Percentiles rank a stretch among this genome's conserved stretches.
These are phyloP conservation scores for Theonella swinhoei DNA, from an alignment of 37 sponge, comb jelly and placozoan genomes.

Conservation along the genomic window DNA sequence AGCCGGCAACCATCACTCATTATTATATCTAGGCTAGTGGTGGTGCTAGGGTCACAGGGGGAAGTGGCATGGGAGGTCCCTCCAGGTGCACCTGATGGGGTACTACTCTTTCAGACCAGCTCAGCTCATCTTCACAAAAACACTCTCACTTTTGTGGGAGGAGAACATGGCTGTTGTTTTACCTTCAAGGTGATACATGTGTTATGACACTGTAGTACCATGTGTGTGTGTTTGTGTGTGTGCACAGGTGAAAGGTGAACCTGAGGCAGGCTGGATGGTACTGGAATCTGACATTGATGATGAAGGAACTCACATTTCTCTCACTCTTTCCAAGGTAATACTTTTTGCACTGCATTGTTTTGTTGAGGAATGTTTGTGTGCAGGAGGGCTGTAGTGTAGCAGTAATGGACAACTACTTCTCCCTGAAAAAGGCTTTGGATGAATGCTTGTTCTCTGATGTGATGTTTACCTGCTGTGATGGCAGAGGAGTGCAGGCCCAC, in stretches of 20 bases:
- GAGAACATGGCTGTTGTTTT: conserved; percentile 40
- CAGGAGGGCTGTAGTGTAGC: not conserved
- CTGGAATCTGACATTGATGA: not conserved
- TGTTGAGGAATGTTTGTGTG: not conserved
- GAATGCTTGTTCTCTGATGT: conserved; percentile 66
- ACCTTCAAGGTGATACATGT: conserved; percentile 23
- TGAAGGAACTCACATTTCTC: not conserved
- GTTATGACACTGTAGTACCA: not conserved
- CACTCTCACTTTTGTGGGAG: conserved; percentile 29
- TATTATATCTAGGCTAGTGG: conserved; percentile 43
- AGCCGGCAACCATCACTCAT: not conserved
- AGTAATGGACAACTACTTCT: conserved; percentile 12
- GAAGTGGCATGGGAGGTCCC: conserved; percentile 61
- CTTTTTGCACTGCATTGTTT: not conserved
- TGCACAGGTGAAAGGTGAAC: not conserved
- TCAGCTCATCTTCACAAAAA: conserved; percentile 29
- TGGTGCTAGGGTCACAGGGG: conserved; percentile 53
- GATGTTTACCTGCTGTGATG: conserved; percentile 20
- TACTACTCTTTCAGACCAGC: conserved; percentile 51
- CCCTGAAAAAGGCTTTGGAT: conserved; percentile 51
- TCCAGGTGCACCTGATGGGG: conserved; percentile 13
- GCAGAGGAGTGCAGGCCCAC: conserved; percentile 30
- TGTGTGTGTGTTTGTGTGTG: not conserved
- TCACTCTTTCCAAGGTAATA: not conserved
- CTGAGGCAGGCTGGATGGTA: not conserved